Percentiles rank a stretch among this genome's conserved stretches.
These are phyloP conservation scores for Sebastes vulpes DNA, from an alignment of 2,797 vertebrate genomes.

Conservation along the genomic window DNA sequence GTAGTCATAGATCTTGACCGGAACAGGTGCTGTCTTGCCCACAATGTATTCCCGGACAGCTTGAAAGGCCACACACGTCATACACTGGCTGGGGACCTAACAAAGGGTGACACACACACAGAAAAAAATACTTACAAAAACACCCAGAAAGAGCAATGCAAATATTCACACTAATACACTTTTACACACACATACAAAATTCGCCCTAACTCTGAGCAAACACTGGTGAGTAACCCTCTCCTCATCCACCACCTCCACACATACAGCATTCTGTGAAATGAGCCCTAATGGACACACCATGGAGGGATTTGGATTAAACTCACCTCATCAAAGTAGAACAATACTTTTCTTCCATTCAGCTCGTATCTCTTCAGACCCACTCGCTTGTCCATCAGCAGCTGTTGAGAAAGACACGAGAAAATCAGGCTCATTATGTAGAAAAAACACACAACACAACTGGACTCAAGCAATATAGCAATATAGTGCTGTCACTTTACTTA, in stretches of 20 bases:
- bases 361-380: slow-evolving; percentile 94
- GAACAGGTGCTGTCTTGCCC: slow-evolving; percentile 94
- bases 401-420: slow-evolving; percentile 18
- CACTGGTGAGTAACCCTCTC: not conserved
- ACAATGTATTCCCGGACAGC: slow-evolving; percentile 93
- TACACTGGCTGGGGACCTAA: slow-evolving; percentile 94
- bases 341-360: slow-evolving; percentile 90
- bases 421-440: not conserved
- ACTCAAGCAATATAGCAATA: not conserved
- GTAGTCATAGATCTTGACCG: slow-evolving; percentile 94
- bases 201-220: not conserved
- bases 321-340: slow-evolving; percentile 97
- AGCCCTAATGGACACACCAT: not conserved
- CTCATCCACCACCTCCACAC: not conserved
- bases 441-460: not conserved
- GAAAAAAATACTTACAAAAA: not conserved
- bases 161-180: not conserved
- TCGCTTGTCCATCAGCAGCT: slow-evolving; percentile 92
- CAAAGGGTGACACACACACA: slow-evolving; percentile 17
- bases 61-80: slow-evolving; percentile 93
- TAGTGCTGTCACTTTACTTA: too few species aligned
- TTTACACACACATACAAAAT: not conserved
- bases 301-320: slow-evolving; percentile 15
- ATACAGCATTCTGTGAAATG: not conserved
- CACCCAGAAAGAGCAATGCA: not conserved